These are phyloP conservation scores for Ursus arctos DNA, from an alignment of 2,113 vertebrate genomes.

Conservation along the genomic window DNA sequence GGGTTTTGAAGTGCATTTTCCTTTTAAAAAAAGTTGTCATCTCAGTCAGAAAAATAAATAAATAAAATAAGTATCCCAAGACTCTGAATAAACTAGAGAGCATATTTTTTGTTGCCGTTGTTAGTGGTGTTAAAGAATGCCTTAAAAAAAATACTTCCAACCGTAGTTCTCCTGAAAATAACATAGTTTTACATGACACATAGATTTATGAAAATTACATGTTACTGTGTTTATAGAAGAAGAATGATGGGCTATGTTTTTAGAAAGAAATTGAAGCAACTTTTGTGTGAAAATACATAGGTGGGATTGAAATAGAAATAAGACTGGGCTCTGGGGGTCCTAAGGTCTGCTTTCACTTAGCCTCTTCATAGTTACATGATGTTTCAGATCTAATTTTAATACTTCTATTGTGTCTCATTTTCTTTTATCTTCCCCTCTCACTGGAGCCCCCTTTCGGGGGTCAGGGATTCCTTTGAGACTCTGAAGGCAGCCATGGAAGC, in stretches of 20 bases:
- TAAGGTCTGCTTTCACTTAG: conserved; percentile 61
- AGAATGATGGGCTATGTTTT: conserved; percentile 30
- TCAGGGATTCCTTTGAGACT: conserved; percentile 41
- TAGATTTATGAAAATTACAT: conserved; percentile 42
- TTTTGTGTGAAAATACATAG: conserved; percentile 24
- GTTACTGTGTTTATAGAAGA: conserved; percentile 7
- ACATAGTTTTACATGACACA: not conserved
- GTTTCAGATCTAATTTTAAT: conserved; percentile 59
- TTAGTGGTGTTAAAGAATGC: not conserved
- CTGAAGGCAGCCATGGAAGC: conserved; percentile 1
- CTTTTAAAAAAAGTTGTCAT: not conserved
- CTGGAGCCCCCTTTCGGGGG: not conserved
- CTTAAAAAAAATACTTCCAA: conserved; percentile 22
- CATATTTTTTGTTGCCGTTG: not conserved
- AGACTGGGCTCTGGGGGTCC: not conserved
- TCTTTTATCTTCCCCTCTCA: conserved; percentile 48
- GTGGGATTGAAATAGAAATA: not conserved
- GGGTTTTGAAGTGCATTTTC: conserved; percentile 33
- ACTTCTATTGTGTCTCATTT: not conserved
- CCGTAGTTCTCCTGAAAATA: not conserved
- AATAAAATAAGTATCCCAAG: not conserved
- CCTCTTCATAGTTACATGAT: conserved; percentile 44
- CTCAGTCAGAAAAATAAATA: not conserved
- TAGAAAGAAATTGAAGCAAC: conserved; percentile 45
- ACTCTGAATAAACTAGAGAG: not conserved